phyloP scores from a whole-genome alignment of 2,113 vertebrate genomes.

The Paraplagusia blochii region DNA sequence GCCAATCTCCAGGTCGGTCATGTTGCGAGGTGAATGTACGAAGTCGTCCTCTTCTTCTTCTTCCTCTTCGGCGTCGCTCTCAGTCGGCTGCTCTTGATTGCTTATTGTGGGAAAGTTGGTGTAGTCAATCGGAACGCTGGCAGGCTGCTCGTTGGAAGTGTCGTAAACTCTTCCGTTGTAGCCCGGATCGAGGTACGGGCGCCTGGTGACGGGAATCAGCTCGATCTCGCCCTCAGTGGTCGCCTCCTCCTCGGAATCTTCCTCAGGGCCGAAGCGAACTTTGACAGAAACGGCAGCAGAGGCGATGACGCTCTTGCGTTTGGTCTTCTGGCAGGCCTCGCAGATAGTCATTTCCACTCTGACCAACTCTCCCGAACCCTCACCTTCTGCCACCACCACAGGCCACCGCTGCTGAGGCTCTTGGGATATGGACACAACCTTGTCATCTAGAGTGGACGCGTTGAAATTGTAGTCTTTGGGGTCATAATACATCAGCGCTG shows the following conservation, averaged over 20 bases:
- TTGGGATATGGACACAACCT: slow-evolving; percentile 84
- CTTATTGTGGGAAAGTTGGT: slow-evolving; percentile 85
- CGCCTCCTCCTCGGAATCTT: slow-evolving; percentile 81
- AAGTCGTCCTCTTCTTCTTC: slow-evolving; percentile 77
- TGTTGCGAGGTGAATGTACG: slow-evolving; percentile 84
- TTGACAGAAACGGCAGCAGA: slow-evolving; percentile 81
- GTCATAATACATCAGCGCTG: slow-evolving; percentile 88
- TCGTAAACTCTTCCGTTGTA: slow-evolving; percentile 65
- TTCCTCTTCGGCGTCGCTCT: slow-evolving; percentile 67
- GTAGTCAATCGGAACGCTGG: slow-evolving; percentile 80
- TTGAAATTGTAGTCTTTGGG: slow-evolving; percentile 94
- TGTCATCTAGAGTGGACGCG: slow-evolving; percentile 85
- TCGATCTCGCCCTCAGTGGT: slow-evolving; percentile 68
- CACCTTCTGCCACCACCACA: slow-evolving; percentile 84
- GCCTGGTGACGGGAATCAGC: slow-evolving; percentile 69
- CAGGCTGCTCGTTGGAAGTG: slow-evolving; percentile 76
- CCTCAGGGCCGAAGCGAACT: slow-evolving; percentile 85
- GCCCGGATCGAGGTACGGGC: slow-evolving; percentile 75
- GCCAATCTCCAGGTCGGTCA: slow-evolving; percentile 96
- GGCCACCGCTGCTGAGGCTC: slow-evolving; percentile 85
- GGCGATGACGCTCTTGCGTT: slow-evolving; percentile 90
- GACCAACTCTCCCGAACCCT: slow-evolving; percentile 84
- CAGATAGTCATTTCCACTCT: slow-evolving; percentile 89
- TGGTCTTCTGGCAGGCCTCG: slow-evolving; percentile 95
- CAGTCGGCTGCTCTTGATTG: slow-evolving; percentile 76